Conservation (phyloP, 2,113 vertebrate genomes). For the Loxodonta africana region DNA sequence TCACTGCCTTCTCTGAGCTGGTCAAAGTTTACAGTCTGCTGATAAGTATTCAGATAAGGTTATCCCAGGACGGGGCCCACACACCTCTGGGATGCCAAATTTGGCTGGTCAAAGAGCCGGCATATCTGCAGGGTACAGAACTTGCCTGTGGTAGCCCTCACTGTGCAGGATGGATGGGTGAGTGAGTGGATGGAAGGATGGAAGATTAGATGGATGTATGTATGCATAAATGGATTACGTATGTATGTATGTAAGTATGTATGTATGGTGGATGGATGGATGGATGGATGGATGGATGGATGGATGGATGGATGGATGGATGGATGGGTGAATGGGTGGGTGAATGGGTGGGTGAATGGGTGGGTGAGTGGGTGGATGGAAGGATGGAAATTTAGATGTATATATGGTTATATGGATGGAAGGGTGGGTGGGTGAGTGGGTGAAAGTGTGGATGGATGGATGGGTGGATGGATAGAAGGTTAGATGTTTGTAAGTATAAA, state of each 20-base stretch:
- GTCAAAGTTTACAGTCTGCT: background rate
- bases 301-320: too few relatives aligned
- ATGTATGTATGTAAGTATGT: background rate
- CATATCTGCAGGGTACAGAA: background rate
- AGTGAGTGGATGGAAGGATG: too few relatives aligned
- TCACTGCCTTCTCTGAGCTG: background rate
- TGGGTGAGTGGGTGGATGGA: too few relatives aligned
- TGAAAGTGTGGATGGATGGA: too few relatives aligned
- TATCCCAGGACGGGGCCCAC: rapidly evolving
- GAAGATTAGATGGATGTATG: too few relatives aligned
- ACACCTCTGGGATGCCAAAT: background rate
- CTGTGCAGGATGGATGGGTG: background rate
- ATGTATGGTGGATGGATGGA: background rate
- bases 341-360: too few relatives aligned
- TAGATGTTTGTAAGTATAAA: background rate
- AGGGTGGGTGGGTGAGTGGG: too few relatives aligned
- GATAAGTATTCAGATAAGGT: background rate
- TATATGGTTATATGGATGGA: too few relatives aligned
- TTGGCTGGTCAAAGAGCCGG: background rate
- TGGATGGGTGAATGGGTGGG: background rate
- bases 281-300: rapidly evolving
- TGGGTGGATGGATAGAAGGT: too few relatives aligned
- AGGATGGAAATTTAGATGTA: too few relatives aligned
- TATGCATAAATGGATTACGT: background rate
- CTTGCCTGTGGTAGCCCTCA: background rate